Base-by-base conservation (phyloP, 2,797 vertebrate species). In the Lophotriccus pileatus region DNA sequence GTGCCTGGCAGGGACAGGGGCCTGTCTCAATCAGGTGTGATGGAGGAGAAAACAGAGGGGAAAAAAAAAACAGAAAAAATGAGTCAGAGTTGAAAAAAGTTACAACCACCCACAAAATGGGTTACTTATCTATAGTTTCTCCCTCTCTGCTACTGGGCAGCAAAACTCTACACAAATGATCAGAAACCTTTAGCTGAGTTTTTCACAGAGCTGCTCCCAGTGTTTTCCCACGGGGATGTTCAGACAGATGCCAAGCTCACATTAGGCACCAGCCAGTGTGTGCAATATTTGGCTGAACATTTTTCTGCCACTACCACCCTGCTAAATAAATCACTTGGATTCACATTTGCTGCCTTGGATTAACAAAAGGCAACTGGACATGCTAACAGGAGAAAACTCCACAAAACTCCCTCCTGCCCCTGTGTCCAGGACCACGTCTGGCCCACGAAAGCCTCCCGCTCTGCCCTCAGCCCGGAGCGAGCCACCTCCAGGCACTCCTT, bases 401-500 rank as follows among this genome's bases (percentile, higher is more conserved):
- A 27, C 30, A 28, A 9, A 73, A 28, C 27, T 34, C 41, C 67
- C 32, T 72, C 7, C 67, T 78, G 14, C 17, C 24, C 67, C 11
- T 8, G 1, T 3, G 10, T 49, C 37, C 15, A 0, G 68, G 69
- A 37, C 47, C 14, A 1, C 0, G 0, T 17, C 72, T 25, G 4
- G 0, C 16, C 36, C 0, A 0, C 24, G 34, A 64, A 52, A 79
- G 46, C 83, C n/a, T 30, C 72, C 82, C n/a, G 44, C 66, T 70
- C 30, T 76, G 63, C 72, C 81, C 83, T 46, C 77, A 43, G 89
- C 80, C 72, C 2, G 0, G 19, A 67, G 62, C 2, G 0, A 75
- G 39, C 82, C 66, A n/a, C 88, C 93, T 52, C 66, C 79, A 47
- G 92, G 92, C 90, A 59, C 90, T 84, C 68, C 88, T 89, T 10